Base-by-base conservation (phyloP, 2,113 vertebrate genomes). In the Ictalurus furcatus region DNA sequence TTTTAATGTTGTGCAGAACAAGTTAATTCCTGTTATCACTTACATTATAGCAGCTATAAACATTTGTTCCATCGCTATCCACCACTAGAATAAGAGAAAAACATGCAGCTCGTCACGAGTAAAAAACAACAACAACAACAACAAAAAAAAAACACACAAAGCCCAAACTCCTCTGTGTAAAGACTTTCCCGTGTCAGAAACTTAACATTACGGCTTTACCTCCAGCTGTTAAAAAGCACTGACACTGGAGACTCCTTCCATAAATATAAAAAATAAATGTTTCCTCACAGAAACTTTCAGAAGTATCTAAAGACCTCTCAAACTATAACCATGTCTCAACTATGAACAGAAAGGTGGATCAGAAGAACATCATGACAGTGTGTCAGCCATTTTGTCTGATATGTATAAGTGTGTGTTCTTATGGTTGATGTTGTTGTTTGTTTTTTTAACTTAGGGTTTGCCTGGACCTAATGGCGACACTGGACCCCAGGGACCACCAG, bases 401-500 rank as follows among this genome's bases (percentile, higher is more conserved):
- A 0, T 76, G 23, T 52, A 25, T 56, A 8, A 5, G 44, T n/a
- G 78, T 80, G 52, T 80, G 48, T 80, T 56, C 16, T 81, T 16
- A n/a, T 48, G 1, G 21, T 56, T 80, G 48, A 30, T 56, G 16
- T 81, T 16, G 7, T 56, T 0, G 21, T 63, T 67, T 59, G 44
- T 40, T 44, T 63, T 40, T 63, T 90, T 54, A 76, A 63, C 28
- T n/a, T 23, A 98, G 97, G 97, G 97, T 91, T 90, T 94, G 12
- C 93, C 96, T 88, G 97, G 97, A 59, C 95, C 95, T 30, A 87
- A 93, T 76, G 97, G 97, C 88, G 97, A 98, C 85, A 90, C 92
- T 28, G 97, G 97, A n/a, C 93, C 95, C 83, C 96, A 97, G 93
- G 97, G 97, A 44, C 71, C 90, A 14, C 94, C 96, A 87, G 97